Conservation (phyloP, 2,888 invertebrate species). For the Laspeyria flexula region DNA sequence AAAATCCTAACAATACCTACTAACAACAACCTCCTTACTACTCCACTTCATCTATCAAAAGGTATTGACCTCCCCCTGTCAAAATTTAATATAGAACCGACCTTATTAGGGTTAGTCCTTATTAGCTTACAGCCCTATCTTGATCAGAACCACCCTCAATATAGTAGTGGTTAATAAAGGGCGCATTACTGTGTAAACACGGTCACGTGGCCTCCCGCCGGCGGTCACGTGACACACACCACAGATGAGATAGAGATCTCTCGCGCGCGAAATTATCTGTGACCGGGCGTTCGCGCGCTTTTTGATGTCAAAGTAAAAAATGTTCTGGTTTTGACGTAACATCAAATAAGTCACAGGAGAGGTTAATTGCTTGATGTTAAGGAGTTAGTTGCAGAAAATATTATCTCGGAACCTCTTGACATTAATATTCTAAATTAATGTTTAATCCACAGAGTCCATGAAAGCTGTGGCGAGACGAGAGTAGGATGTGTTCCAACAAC, state of each 20-base stretch:
- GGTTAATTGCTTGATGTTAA: too few species aligned
- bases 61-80: slow-evolving; percentile 8
- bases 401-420: too few species aligned
- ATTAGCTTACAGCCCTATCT: slow-evolving; percentile 49
- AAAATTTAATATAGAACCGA: slow-evolving; percentile 47
- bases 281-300: slow-evolving; percentile 56
- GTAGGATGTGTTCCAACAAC: too few species aligned
- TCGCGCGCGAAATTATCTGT: slow-evolving; percentile 77
- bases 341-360: not conserved
- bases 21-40: not conserved
- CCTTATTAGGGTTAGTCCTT: slow-evolving; percentile 46
- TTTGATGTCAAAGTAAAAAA: slow-evolving; percentile 51
- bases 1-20: too few species aligned
- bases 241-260: slow-evolving; percentile 70
- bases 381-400: too few species aligned
- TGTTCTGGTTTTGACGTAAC: slow-evolving; percentile 30
- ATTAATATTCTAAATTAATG: too few species aligned
- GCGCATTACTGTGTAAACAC: slow-evolving; percentile 70
- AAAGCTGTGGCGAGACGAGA: too few species aligned
- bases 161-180: slow-evolving; percentile 68
- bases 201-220: slow-evolving; percentile 71
- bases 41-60: slow-evolving; percentile 8
- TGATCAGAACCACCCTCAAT: slow-evolving; percentile 44
- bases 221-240: slow-evolving; percentile 67
- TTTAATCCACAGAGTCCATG: too few species aligned